These are phyloP conservation scores for Slavum lentiscoides DNA, from an alignment of 2,888 invertebrate genomes.

Conservation along the genomic window DNA sequence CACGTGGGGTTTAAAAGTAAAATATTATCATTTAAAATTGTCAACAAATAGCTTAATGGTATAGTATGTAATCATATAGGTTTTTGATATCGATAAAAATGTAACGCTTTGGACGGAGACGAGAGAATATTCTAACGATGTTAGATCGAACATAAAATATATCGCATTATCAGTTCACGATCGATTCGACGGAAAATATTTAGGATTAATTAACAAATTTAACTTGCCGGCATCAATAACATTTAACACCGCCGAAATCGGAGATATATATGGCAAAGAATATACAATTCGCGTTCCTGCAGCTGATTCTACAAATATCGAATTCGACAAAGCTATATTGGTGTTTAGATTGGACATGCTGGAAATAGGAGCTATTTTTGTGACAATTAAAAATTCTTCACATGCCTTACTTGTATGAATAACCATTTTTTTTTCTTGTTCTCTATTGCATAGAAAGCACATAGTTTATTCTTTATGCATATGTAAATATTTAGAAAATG, in stretches of 20 bases:
- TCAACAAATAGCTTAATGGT: neutral
- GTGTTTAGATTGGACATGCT: conserved; percentile 28
- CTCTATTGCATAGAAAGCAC: neutral
- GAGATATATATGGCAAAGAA: neutral
- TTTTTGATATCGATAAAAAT: conserved; percentile 35
- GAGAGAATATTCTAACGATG: neutral
- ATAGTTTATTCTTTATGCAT: neutral
- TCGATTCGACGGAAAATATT: neutral
- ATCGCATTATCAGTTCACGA: conserved; percentile 22
- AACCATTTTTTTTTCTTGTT: neutral
- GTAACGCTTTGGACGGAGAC: neutral
- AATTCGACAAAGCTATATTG: conserved; percentile 18
- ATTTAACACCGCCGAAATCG: neutral
- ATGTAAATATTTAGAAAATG: too few relatives aligned
- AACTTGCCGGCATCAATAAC: neutral
- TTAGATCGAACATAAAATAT: conserved; percentile 21
- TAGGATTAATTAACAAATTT: neutral
- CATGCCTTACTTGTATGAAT: conserved; percentile 1
- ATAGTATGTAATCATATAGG: neutral
- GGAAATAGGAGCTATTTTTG: conserved; percentile 3
- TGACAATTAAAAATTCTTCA: conserved; percentile 3
- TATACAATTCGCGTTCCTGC: conserved; percentile 23
- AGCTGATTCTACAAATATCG: conserved; percentile 1
- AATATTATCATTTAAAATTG: too few relatives aligned
- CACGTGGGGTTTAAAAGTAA: conserved; percentile 26